A percentile compares a stretch with the other conserved stretches of the same genome.
These are phyloP conservation scores for Sus scrofa DNA, from an alignment of 2,113 vertebrate genomes.

Conservation along the genomic window DNA sequence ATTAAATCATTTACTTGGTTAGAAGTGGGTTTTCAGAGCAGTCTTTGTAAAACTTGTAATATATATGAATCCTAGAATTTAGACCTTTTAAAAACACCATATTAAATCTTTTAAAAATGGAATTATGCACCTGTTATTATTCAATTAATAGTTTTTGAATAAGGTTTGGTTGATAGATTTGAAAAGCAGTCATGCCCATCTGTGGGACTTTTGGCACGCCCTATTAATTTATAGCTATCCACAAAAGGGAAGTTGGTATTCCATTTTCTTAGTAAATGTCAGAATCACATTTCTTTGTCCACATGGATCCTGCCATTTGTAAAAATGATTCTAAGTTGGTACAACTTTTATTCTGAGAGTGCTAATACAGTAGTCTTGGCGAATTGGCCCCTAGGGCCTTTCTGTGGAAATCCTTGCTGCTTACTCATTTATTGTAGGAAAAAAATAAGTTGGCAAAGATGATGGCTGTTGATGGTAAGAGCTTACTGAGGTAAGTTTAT, in stretches of 20 bases:
- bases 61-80: background rate
- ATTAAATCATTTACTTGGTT: background rate
- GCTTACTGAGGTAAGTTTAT: background rate
- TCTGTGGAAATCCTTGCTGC: background rate
- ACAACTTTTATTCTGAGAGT: background rate
- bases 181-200: background rate
- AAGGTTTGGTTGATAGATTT: background rate
- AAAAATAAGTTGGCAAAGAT: background rate
- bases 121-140: background rate
- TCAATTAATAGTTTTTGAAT: background rate
- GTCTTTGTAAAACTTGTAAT: background rate
- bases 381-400: background rate
- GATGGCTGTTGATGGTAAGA: background rate
- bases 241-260: background rate
- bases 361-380: background rate
- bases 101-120: background rate
- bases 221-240: rapidly evolving
- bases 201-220: too few relatives aligned
- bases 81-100: background rate
- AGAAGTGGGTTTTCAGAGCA: background rate
- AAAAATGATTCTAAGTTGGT: background rate
- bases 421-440: background rate
- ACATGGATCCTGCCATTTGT: rapidly evolving
- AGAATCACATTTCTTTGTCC: background rate
- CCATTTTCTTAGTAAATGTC: background rate